Evolutionary conservation across 1,140 invertebrate genomes (phyloP).

Genomic region (Contarinia nasturtii): DNA sequence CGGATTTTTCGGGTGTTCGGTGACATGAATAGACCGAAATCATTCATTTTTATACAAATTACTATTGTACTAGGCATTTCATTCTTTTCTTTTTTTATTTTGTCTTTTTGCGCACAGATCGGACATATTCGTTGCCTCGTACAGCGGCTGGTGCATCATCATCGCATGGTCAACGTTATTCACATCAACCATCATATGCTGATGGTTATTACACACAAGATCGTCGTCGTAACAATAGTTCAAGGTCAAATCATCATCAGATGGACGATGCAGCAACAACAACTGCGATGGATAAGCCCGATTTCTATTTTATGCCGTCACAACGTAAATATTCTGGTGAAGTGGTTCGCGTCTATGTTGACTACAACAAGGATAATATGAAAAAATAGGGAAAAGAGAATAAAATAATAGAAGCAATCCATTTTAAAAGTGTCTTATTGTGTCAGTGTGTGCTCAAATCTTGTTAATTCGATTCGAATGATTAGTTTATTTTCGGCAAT

Average conservation of each 20-base stretch:
- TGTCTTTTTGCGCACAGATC: constrained; percentile 20
- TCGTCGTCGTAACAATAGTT: constrained; percentile 7
- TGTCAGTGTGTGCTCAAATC: no score
- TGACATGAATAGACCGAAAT: no score
- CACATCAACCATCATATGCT: constrained; percentile 5
- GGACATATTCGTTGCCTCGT: constrained; percentile 18
- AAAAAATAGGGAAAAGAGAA: constrained; percentile 14
- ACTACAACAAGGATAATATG: constrained; percentile 48
- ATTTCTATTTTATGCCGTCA: constrained; percentile 91
- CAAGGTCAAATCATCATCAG: constrained; percentile 13
- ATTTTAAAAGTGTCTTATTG: no score
- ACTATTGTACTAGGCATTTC: no score
- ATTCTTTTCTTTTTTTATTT: constrained; percentile 6
- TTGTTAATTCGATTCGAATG: no score
- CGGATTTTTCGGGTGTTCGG: no score
- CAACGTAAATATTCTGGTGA: constrained; percentile 84
- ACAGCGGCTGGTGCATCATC: constrained; percentile 8
- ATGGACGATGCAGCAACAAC: constrained; percentile 7
- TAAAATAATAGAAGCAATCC: neutral
- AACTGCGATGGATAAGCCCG: constrained; percentile 37
- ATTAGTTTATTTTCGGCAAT: no score
- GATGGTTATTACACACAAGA: constrained; percentile 28
- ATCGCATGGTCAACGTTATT: constrained; percentile 6
- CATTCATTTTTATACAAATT: constrained; percentile 10
- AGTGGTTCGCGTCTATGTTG: constrained; percentile 77